A percentile compares a stretch with the other conserved stretches of the same genome.
Conservation (phyloP, 2,797 vertebrate species). For the Corythornis leucogaster region DNA sequence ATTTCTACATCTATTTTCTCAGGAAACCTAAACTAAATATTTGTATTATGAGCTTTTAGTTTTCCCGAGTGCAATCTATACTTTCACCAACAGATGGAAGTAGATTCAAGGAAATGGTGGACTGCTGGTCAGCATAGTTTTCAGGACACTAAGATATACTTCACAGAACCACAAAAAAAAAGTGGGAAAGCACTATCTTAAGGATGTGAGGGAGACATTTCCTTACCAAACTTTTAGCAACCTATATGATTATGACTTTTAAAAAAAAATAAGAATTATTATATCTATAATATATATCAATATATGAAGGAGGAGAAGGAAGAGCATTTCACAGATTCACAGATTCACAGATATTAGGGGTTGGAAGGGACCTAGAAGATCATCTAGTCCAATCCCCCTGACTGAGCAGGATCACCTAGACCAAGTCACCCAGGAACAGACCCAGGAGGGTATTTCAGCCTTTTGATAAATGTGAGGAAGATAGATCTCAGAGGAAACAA, state of each 20-base stretch:
- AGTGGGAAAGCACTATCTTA: background rate
- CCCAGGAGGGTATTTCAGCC: background rate
- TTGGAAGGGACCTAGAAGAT: too few relatives aligned
- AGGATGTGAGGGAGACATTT: background rate
- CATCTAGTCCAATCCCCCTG: too few relatives aligned
- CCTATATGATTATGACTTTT: too few relatives aligned
- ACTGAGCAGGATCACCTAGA: too few relatives aligned
- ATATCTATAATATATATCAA: background rate
- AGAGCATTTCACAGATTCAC: background rate
- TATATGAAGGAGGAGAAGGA: background rate
- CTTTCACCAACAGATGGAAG: slow-evolving; percentile 72
- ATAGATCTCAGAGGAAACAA: background rate
- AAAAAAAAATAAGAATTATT: background rate
- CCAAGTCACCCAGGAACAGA: too few relatives aligned
- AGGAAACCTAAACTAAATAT: background rate
- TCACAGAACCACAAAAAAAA: background rate
- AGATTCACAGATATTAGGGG: too few relatives aligned
- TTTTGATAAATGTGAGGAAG: background rate
- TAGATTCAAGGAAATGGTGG: slow-evolving; percentile 57
- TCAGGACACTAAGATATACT: accelerated
- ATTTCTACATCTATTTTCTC: background rate
- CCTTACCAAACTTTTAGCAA: background rate
- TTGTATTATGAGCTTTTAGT: background rate
- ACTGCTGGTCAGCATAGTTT: too few relatives aligned
- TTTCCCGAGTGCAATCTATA: background rate